Evolutionary conservation across 2,888 invertebrate genomes (phyloP).

Genomic region (Blomia tropicalis): DNA sequence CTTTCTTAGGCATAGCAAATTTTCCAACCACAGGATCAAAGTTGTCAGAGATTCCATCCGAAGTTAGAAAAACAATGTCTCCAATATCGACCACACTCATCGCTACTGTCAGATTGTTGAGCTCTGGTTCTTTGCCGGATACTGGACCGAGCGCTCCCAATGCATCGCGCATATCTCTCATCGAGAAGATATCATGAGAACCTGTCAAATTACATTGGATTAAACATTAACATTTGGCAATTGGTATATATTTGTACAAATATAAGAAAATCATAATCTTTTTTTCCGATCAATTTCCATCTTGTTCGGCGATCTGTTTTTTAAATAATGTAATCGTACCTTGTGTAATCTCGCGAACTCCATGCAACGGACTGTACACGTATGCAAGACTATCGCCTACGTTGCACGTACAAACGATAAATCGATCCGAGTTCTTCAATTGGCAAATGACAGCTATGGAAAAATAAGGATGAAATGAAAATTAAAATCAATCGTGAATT

Average conservation of each 20-base stretch:
- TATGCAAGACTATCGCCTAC: slow-evolving; percentile 79
- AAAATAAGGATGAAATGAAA: not conserved
- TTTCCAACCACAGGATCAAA: slow-evolving; percentile 80
- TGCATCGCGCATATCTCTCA: slow-evolving; percentile 74
- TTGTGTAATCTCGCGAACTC: slow-evolving; percentile 66
- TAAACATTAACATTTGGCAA: not conserved
- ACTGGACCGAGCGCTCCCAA: slow-evolving; percentile 73
- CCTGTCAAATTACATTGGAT: slow-evolving; percentile 38
- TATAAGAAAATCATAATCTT: too few relatives aligned
- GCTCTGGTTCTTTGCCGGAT: slow-evolving; percentile 63
- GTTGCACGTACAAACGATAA: slow-evolving; percentile 64
- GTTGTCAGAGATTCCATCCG: slow-evolving; percentile 78
- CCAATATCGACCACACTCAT: slow-evolving; percentile 60
- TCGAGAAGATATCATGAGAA: slow-evolving; percentile 63
- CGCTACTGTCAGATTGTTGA: slow-evolving; percentile 67
- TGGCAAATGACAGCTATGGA: slow-evolving; percentile 29
- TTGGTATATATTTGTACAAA: too few relatives aligned
- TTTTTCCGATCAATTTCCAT: not conserved
- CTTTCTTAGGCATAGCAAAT: slow-evolving; percentile 45
- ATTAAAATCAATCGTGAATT: not conserved
- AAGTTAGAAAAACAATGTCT: slow-evolving; percentile 68
- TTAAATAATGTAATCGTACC: slow-evolving; percentile 35
- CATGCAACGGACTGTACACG: slow-evolving; percentile 55
- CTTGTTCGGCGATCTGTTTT: not conserved
- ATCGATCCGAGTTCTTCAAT: slow-evolving; percentile 39